A percentile compares a stretch with the other conserved stretches of the same genome.
Evolutionary conservation across 2,888 invertebrate species (phyloP).

Genomic region (Mythimna lalbum): DNA sequence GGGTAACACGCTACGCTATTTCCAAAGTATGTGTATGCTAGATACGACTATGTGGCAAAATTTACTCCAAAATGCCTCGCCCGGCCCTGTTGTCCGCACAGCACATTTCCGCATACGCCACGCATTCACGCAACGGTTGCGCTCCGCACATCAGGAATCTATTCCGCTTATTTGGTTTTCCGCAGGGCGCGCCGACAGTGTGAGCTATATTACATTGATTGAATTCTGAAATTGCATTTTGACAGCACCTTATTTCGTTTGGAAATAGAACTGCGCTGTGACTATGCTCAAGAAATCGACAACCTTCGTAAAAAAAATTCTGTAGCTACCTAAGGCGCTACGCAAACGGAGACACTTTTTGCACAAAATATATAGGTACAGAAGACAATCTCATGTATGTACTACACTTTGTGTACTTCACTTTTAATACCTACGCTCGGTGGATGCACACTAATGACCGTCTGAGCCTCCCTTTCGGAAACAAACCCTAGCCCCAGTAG

Average conservation of each 20-base stretch:
- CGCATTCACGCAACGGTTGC: conserved; percentile 14
- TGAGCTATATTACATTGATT: conserved; percentile 17
- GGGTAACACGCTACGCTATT: neutral
- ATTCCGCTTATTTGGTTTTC: conserved; percentile 28
- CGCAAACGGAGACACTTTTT: no score
- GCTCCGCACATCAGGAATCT: conserved; percentile 26
- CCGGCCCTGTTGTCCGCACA: neutral
- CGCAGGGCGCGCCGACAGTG: conserved; percentile 14
- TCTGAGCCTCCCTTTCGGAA: no score
- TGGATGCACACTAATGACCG: no score
- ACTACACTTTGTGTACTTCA: no score
- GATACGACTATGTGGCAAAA: neutral
- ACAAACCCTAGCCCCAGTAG: no score
- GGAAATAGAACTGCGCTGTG: no score
- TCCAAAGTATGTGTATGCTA: neutral
- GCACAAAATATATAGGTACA: no score
- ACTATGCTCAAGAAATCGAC: no score
- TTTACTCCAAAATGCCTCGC: conserved; percentile 4
- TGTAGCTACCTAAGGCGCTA: no score
- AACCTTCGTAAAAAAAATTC: no score
- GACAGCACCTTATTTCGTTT: neutral
- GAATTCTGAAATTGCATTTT: conserved; percentile 2
- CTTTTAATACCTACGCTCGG: no score
- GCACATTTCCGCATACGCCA: conserved; percentile 17
- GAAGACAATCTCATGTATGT: no score